Evolutionary conservation across 2,888 invertebrate genomes (phyloP), one percentile per base, ranked within the genome.

Genomic region (Biston betularia): DNA sequence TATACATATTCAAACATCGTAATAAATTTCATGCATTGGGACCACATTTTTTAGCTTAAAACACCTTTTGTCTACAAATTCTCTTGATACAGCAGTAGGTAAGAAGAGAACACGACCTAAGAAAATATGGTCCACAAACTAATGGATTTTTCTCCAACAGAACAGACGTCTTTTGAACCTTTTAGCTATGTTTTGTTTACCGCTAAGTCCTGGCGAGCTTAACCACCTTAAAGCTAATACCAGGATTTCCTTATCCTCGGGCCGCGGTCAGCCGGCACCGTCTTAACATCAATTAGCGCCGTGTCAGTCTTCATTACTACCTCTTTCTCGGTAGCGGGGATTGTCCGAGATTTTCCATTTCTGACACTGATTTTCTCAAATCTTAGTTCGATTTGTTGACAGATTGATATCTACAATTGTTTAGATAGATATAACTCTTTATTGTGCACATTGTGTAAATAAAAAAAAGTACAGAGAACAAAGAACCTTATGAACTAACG

Each of bases 271-370:
- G 84, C 79, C 70, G 78, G 72, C 70, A 68, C 71, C 75, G 84
- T 76, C 83, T 86, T 84, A 82, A 84, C 83, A 85, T 80, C 89
- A 87, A 89, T 89, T 89, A 89, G 83, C 85, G 84, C 81, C 72
- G 73, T 69, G 79, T 83, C 81, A 74, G 76, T 66, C 70, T 71
- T 73, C 66, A 69, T 71, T 69, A 70, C 69, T 50, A 64, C 45
- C 57, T 54, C n/a, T 24, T 64, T 56, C 14, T 38, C 64, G 63
- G 62, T 64, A 45, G 57, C 44, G n/a, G 15, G 53, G 46, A 52
- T 58, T 42, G 40, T 53, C 38, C 46, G 50, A 46, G 52, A 8
- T 44, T 49, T n/a, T 33, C 4, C 42, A 61, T 33, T 61, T 60
- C 34, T 57, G 60, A 55, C 34, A 56, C 14, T 42, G 52, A 56